Base-by-base conservation (phyloP, 1,140 invertebrate species). In the Parasteatoda tepidariorum region DNA sequence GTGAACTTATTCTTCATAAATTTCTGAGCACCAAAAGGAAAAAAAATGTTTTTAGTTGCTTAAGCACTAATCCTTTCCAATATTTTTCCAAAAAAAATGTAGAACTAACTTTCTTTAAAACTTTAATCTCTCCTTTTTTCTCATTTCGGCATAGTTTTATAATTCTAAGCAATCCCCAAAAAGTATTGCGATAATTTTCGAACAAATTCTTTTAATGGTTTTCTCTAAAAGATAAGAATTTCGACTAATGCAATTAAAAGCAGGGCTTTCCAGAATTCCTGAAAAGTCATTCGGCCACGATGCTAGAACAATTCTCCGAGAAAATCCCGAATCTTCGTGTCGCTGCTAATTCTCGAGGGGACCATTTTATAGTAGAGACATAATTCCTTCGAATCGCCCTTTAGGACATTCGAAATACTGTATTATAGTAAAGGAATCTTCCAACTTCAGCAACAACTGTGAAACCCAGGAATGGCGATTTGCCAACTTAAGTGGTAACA, bases 401-500 rank as follows among this genome's bases (percentile, higher is more conserved):
- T n/a, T 48, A 48, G 38, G 38, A 48, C 38, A 4, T 48, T 48
- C 38, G 18, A 48, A 9, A 18, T 18, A 48, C 38, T 48, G 38
- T 48, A 48, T 48, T n/a, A 48, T 4, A 13, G 38, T 48, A 48
- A 48, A 48, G 18, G 9, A 48, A 13, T 48, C 38, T 48, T 9
- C 38, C 18, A 2, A 48, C n/a, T 48, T 48, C 38, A 48, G 38
- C 38, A 48, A 48, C 38, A 48, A 48, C 18, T 18, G 38, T 9
- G 18, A 13, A 48, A 9, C 9, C 18, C 30, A 31, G 6, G 33
- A 55, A 59, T 75, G 73, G 70, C 70, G n/a, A 57, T 28, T 31
- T 38, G 74, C 74, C 74, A 78, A 54, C 57, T 26, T 62, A 54
- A 57, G 76, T 79, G 76, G 76, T 79, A 79, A 79, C 48, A 79